These are phyloP conservation scores for Physeter macrocephalus DNA, from an alignment of 2,113 vertebrate species.

Conservation along the genomic window DNA sequence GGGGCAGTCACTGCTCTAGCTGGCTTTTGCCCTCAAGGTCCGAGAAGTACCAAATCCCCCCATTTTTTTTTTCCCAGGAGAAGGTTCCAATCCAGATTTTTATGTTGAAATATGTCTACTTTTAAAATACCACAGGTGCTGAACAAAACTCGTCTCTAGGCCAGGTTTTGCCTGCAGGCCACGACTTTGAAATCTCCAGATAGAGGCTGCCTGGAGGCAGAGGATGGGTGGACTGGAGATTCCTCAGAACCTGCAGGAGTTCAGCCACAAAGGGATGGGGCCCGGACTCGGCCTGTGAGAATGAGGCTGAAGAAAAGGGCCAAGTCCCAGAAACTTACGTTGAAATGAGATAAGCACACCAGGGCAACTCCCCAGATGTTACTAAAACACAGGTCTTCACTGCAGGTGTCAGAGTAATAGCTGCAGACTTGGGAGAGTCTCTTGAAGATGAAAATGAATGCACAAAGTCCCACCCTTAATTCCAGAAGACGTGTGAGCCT, in stretches of 20 bases:
- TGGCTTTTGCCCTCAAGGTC: background rate
- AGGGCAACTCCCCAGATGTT: background rate
- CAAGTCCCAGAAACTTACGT: background rate
- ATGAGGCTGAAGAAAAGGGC: background rate
- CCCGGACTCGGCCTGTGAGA: background rate
- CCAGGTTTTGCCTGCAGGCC: background rate
- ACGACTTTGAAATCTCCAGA: background rate
- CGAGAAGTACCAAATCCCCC: background rate
- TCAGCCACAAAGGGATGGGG: background rate
- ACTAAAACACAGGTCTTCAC: background rate
- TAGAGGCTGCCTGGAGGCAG: background rate
- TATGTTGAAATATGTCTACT: background rate
- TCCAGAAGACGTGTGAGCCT: background rate
- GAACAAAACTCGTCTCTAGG: background rate
- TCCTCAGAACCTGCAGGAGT: no score
- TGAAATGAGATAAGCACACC: background rate
- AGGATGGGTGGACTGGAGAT: background rate
- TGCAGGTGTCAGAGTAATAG: background rate
- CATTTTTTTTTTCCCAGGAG: background rate
- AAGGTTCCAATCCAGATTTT: background rate
- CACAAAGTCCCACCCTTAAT: background rate
- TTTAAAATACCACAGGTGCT: background rate
- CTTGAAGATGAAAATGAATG: background rate
- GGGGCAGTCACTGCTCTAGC: background rate
- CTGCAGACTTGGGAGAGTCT: background rate